phyloP scores from a whole-genome alignment of 2,888 invertebrate genomes.

The Zygaena filipendulae region DNA sequence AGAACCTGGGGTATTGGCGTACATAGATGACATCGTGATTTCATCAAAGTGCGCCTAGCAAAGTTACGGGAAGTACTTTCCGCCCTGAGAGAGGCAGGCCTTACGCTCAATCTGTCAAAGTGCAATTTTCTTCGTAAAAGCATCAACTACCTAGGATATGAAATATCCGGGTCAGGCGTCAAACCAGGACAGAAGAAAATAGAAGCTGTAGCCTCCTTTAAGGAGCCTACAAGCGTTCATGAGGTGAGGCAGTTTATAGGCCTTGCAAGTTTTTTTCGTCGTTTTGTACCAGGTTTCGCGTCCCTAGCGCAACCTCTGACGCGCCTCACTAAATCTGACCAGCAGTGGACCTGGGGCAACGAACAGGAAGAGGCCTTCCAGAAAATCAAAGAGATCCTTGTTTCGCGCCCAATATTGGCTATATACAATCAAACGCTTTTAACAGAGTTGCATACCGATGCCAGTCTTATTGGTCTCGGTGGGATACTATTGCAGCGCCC shows the following conservation, averaged over 20 bases:
- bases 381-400: conserved; percentile 6
- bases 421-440: conserved; percentile 21
- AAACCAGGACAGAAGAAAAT: conserved; percentile 11
- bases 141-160: conserved; percentile 14
- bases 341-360: conserved; percentile 10
- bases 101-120: conserved; percentile 8
- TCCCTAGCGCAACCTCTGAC: conserved; percentile 15
- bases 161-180: conserved; percentile 13
- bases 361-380: conserved; percentile 6
- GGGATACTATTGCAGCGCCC: conserved; percentile 22
- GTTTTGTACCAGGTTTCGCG: conserved; percentile 15
- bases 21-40: conserved; percentile 17
- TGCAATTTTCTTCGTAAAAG: conserved; percentile 5
- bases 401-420: conserved; percentile 18
- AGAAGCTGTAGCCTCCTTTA: conserved; percentile 12
- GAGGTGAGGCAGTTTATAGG: conserved; percentile 18
- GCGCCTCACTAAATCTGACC: conserved; percentile 13
- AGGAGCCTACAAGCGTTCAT: conserved; percentile 13
- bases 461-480: conserved; percentile 22
- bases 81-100: conserved; percentile 4
- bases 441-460: conserved; percentile 27
- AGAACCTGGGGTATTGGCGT: conserved; percentile 11
- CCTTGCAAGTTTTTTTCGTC: conserved; percentile 16
- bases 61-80: conserved; percentile 9
- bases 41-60: conserved; percentile 7